Base-by-base conservation (phyloP, 2,888 invertebrate species). In the Eueremaeus valkanovi region DNA sequence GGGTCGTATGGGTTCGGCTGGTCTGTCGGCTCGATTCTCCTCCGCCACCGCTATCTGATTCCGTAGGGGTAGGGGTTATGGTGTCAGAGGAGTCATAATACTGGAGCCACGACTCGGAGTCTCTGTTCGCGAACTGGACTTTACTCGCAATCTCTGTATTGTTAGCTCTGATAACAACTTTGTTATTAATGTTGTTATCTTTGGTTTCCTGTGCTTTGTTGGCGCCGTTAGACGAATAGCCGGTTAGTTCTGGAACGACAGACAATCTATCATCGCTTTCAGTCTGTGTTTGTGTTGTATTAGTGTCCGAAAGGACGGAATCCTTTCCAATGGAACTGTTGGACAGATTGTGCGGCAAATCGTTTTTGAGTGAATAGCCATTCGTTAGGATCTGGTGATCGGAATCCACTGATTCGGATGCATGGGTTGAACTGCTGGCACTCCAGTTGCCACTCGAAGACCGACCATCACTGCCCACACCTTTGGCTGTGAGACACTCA, bases 361-460 rank as follows among this genome's bases (percentile, higher is more conserved):
- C 36, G 68, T 36, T 49, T 68, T 73, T 83, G 11, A 84, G 83
- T 63, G 83, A 81, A 29, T 81, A 82, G 79, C 90, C 88, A 42
- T 40, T 40, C 27, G 3, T 45, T 5, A 70, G 6, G 16, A 70
- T 21, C 36, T n/a, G 63, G 78, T 90, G 86, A 51, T 83, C 83
- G 0, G 83, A 84, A 76, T 84, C 93, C 90, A 72, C 77, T 9
- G 84, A 84, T 66, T 83, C 83, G 9, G 84, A 84, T 63, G 83
- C 83, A 16, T 84, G 79, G 66, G 78, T 90, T 86, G 76, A 91
- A 0, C 93, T 93, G 82, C 70, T 70, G 45, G 92, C 94, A 79
- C 93, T 93, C 95, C 95, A 95, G 84, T 95, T 95, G 51, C 95
- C 95, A 81, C 92, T 91, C 18, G 93, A 93, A 0, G 93, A 93